Conservation (phyloP, 2,113 vertebrate species). For the Bubo bubo region DNA sequence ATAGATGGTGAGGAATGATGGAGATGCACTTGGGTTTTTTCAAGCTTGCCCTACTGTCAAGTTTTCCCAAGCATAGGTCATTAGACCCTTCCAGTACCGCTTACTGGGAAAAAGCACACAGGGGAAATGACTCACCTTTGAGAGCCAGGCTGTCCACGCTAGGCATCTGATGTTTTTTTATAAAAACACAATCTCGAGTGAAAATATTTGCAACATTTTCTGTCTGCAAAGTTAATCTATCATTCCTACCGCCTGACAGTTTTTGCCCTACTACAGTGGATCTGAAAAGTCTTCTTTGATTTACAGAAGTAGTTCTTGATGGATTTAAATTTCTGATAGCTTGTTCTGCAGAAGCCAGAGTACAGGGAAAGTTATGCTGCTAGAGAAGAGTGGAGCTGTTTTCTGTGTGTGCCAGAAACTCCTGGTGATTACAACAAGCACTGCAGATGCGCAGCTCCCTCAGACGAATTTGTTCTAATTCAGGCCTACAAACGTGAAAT, state of each 20-base stretch:
- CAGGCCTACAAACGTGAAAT: neutral
- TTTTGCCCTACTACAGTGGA: neutral
- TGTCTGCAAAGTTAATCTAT: neutral
- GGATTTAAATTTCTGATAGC: neutral
- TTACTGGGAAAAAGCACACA: neutral
- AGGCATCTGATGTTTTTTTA: neutral
- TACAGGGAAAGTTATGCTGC: neutral
- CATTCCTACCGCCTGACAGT: neutral
- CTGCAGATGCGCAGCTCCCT: neutral
- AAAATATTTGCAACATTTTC: neutral
- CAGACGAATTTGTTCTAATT: neutral
- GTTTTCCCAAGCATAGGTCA: neutral
- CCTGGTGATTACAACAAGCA: neutral
- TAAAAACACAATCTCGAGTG: neutral
- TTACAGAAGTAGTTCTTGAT: neutral
- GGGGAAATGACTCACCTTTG: neutral
- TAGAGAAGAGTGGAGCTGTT: neutral
- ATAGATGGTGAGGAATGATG: neutral
- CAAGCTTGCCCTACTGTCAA: neutral
- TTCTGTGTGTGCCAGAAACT: neutral
- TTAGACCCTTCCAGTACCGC: neutral
- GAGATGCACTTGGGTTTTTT: neutral
- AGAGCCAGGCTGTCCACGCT: neutral
- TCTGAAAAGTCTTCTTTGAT: neutral
- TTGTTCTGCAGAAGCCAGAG: neutral